Percentiles rank a stretch among this genome's conserved stretches.
Evolutionary conservation across 2,113 vertebrate genomes (phyloP).

Genomic region (Origma solitaria): DNA sequence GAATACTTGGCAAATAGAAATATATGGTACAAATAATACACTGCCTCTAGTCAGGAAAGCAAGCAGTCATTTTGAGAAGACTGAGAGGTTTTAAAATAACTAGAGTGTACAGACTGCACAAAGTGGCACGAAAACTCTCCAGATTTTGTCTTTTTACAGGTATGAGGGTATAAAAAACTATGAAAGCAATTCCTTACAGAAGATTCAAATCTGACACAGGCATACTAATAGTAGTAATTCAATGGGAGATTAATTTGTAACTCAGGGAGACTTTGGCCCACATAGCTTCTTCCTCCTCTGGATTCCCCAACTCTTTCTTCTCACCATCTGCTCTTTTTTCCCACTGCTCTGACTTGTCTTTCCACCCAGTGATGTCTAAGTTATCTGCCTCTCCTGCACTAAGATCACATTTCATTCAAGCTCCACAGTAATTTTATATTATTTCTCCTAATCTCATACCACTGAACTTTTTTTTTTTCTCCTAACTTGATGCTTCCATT

Average conservation of each 20-base stretch:
- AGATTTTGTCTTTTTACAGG: neutral
- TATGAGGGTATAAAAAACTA: neutral
- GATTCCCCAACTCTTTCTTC: conserved; percentile 8
- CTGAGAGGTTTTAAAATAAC: conserved; percentile 31
- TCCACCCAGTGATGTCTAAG: conserved; percentile 5
- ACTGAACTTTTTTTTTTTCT: neutral
- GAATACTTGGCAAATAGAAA: conserved; percentile 63
- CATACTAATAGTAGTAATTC: neutral
- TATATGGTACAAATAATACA: conserved; percentile 58
- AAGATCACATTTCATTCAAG: neutral
- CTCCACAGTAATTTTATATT: neutral
- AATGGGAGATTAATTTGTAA: conserved; percentile 1
- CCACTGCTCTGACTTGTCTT: conserved; percentile 38
- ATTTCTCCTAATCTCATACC: neutral
- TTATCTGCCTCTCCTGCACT: neutral
- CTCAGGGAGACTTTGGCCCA: conserved; percentile 23
- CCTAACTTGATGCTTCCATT: neutral
- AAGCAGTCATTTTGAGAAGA: conserved; percentile 24
- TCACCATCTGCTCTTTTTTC: conserved; percentile 23
- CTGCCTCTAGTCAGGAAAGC: conserved; percentile 38
- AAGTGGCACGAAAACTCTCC: neutral
- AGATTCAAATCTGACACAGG: neutral
- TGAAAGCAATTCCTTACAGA: neutral
- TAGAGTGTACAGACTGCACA: neutral
- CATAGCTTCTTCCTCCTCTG: neutral